Conservation (phyloP, 2,797 vertebrate genomes). For the Phoeniculus purpureus region DNA sequence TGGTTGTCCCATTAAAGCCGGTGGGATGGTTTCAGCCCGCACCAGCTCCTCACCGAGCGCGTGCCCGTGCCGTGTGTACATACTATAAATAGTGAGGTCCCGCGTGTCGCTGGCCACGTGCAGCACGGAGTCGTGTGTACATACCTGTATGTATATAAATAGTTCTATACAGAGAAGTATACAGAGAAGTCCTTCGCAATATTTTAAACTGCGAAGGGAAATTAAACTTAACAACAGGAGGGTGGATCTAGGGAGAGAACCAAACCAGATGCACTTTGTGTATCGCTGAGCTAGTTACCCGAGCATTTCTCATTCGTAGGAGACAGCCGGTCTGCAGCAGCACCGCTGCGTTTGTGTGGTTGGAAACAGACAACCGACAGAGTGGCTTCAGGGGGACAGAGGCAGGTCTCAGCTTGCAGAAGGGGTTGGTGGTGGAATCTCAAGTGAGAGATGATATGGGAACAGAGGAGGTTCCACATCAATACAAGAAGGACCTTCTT, state of each 20-base stretch:
- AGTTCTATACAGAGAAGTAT: conserved; percentile 77
- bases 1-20: conserved; percentile 66
- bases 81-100: conserved; percentile 69
- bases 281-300: conserved; percentile 72
- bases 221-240: conserved; percentile 75
- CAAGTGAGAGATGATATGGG: no score
- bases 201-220: conserved; percentile 85
- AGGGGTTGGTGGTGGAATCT: no score
- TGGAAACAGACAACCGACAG: not conserved
- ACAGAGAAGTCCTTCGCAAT: conserved; percentile 82
- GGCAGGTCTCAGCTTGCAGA: no score
- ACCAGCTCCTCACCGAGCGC: conserved; percentile 65
- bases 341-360: no score
- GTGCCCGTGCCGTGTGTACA: conserved; percentile 66
- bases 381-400: conserved; percentile 55
- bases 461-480: no score
- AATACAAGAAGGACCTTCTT: no score
- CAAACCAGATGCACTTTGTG: conserved; percentile 77
- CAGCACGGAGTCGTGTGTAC: conserved; percentile 69
- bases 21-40: conserved; percentile 70
- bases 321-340: no score
- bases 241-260: conserved; percentile 74
- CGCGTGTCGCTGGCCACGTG: conserved; percentile 75
- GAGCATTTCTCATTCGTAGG: conserved; percentile 75
- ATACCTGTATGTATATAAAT: conserved; percentile 80